Conservation (phyloP, 92 coral and sea anemone genomes). For the Parazoanthus swiftii region DNA sequence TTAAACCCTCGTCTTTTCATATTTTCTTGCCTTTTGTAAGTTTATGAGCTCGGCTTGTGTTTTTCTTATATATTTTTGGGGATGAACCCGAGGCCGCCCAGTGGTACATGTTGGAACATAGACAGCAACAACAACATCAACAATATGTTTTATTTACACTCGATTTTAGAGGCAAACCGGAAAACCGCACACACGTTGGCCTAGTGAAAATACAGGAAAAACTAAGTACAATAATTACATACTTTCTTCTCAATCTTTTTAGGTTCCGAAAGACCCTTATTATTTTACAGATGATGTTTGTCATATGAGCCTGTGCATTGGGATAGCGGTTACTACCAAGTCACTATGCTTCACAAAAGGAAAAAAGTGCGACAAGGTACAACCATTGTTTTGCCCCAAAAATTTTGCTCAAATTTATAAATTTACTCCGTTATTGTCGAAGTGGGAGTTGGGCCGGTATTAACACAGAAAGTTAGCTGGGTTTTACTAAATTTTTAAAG, state of each 20-base stretch:
- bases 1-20: no score
- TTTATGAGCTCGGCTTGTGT: no score
- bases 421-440: neutral
- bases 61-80: no score
- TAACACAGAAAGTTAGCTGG: no score
- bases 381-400: neutral
- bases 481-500: no score
- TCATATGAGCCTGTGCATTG: constrained; percentile 31
- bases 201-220: neutral
- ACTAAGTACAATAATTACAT: neutral
- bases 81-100: no score
- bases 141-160: no score
- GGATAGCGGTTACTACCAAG: constrained; percentile 20
- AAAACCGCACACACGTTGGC: no score
- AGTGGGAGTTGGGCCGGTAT: neutral
- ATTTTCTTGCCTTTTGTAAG: no score
- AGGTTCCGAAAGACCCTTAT: constrained; percentile 13
- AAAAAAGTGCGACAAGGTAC: constrained; percentile 17
- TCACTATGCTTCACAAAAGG: constrained; percentile 25
- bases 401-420: neutral
- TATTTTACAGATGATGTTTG: constrained; percentile 32
- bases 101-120: no score
- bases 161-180: no score
- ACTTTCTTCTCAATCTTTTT: neutral
- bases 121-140: no score